Evolutionary conservation across 30 jellyfish, hydroid and myxozoan species (phyloP).

Genomic region (Cassiopea andromeda): DNA sequence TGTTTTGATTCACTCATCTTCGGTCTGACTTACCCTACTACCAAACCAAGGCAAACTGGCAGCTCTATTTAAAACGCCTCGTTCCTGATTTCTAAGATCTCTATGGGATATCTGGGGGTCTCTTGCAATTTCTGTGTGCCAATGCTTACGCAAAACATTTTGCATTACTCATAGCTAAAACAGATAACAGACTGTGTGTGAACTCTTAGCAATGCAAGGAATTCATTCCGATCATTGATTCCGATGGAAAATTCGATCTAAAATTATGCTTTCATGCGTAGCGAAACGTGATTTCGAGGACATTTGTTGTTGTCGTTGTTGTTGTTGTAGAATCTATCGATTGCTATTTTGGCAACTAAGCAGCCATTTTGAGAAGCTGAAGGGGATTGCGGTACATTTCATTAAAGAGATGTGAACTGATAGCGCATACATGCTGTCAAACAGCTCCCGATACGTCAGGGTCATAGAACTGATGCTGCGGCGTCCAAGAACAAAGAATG

Average conservation of each 20-base stretch:
- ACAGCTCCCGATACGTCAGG: background rate
- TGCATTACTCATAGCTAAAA: too few species aligned
- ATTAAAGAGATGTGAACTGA: background rate
- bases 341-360: background rate
- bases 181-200: too few species aligned
- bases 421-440: background rate
- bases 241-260: too few species aligned
- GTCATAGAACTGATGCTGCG: constrained; percentile 8
- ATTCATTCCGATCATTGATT: too few species aligned
- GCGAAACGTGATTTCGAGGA: too few species aligned
- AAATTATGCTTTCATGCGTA: too few species aligned
- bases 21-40: background rate
- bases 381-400: background rate
- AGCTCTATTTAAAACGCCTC: constrained; percentile 2
- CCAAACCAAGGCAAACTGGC: background rate
- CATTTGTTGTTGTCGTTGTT: constrained; percentile 6
- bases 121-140: too few species aligned
- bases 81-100: background rate
- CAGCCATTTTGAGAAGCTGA: background rate
- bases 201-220: too few species aligned
- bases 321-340: background rate
- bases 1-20: background rate
- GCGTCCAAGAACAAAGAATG: background rate
- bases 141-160: too few species aligned
- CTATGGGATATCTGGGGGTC: too few species aligned